A percentile compares a stretch with the other conserved stretches of the same genome.
Conservation (phyloP, 2,797 vertebrate species). For the Scyliorhinus canicula region DNA sequence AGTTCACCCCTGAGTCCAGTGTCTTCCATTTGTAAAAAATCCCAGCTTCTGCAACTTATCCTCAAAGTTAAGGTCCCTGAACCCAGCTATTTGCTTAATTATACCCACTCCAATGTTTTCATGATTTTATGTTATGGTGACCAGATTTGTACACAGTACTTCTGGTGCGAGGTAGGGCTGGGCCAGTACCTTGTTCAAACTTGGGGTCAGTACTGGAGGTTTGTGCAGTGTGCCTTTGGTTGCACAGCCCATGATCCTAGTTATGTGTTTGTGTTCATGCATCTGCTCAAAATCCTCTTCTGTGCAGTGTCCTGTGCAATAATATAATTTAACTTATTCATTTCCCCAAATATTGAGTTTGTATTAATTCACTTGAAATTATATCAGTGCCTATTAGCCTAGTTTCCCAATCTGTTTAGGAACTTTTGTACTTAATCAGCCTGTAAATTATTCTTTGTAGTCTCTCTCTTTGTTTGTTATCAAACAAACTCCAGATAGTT, state of each 20-base stretch:
- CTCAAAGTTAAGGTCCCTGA: neutral
- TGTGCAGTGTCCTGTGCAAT: neutral
- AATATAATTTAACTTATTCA: neutral
- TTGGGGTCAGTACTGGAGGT: neutral
- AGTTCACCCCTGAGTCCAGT: neutral
- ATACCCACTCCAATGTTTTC: neutral
- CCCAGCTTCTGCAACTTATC: neutral
- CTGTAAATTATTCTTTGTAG: neutral
- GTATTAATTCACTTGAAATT: neutral
- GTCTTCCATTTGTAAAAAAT: neutral
- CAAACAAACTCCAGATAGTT: neutral
- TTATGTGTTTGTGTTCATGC: neutral
- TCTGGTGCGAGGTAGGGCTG: neutral
- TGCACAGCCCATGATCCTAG: neutral
- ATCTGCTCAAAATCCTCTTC: neutral
- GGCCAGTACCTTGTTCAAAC: neutral
- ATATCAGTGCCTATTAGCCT: neutral
- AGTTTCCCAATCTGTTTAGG: neutral
- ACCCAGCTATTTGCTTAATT: neutral
- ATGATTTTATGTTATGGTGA: neutral
- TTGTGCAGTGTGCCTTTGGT: neutral
- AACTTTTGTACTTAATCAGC: neutral
- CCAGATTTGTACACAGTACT: neutral
- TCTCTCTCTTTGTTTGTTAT: neutral
- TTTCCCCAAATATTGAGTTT: neutral